Base-by-base conservation (phyloP, 2,113 vertebrate species). In the Ailurus styani region DNA sequence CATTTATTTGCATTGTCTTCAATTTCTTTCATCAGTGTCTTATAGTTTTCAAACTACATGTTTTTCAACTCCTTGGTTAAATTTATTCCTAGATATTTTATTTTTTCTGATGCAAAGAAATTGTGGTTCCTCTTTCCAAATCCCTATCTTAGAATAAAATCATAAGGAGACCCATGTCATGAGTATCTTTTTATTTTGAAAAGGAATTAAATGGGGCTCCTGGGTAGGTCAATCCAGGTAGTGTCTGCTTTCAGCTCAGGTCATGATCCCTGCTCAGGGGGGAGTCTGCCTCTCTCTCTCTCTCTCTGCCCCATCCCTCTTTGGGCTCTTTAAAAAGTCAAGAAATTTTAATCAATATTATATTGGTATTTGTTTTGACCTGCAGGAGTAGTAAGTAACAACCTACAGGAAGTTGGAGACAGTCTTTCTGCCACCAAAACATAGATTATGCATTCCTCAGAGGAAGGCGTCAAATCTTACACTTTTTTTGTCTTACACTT, bases 401-500 rank as follows among this genome's bases (percentile, higher is more conserved):
- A 40, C 18, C 29, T 8, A 37, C 31, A 50, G 21, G 11, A 54
- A 92, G 54, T 25, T 54, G 79, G 37, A 72, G 70, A 57, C 2
- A 78, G n/a, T 2, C 50, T 45, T 84, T 62, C 37, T 42, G 37
- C 21, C 34, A 54, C 25, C 31, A 60, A 90, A 90, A 88, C 90
- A 91, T 52, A 75, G n/a, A 90, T 88, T 90, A 40, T 83, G 31
- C 6, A 66, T 90, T 87, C 75, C 34, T 27, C 31, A 7, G 77
- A 91, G 31, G 50, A n/a, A 20, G 85, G 64, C 45, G 72, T 96
- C 86, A 77, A 57, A 15, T 42, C 37, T 45, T 70, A 75, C 64
- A 79, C 29, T 87, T 93, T 78, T 94, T 83, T 88, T 96, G 86
- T 52, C 37, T 45, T 70, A 75, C 64, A 79, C 29, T 87, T 93